Percentiles rank a stretch among this genome's conserved stretches.
These are phyloP conservation scores for Trogon surrucura DNA, from an alignment of 2,113 vertebrate species.

Conservation along the genomic window DNA sequence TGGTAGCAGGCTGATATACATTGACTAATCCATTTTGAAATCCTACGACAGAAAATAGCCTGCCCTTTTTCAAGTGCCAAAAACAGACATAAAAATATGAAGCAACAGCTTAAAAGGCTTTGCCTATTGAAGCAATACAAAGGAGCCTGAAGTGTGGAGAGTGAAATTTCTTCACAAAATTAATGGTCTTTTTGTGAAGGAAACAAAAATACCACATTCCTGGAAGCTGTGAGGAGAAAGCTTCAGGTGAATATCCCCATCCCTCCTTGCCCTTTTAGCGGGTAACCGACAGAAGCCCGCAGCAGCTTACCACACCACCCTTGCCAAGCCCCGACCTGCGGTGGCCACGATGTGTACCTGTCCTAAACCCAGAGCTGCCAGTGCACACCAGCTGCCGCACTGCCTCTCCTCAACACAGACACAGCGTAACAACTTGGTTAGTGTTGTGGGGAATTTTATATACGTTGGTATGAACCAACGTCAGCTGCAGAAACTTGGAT, in stretches of 20 bases:
- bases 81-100: slow-evolving; percentile 32
- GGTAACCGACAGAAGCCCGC: not conserved
- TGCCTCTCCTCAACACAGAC: not conserved
- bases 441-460: not conserved
- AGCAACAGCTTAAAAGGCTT: slow-evolving; percentile 17
- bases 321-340: not conserved
- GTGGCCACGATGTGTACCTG: accelerated
- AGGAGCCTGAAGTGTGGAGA: not conserved
- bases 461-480: accelerated
- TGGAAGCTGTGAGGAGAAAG: not conserved
- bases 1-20: slow-evolving; percentile 33
- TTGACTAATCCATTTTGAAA: slow-evolving; percentile 45
- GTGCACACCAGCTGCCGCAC: not conserved
- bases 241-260: not conserved
- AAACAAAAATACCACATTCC: not conserved
- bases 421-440: accelerated
- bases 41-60: slow-evolving; percentile 17
- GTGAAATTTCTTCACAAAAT: not conserved
- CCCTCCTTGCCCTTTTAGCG: not conserved
- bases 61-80: slow-evolving; percentile 15
- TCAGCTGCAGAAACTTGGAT: not conserved
- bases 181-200: not conserved
- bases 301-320: not conserved
- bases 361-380: accelerated
- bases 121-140: not conserved